A percentile compares a stretch with the other conserved stretches of the same genome.
Conservation (phyloP, 2,113 vertebrate species). For the Cacatua alba region DNA sequence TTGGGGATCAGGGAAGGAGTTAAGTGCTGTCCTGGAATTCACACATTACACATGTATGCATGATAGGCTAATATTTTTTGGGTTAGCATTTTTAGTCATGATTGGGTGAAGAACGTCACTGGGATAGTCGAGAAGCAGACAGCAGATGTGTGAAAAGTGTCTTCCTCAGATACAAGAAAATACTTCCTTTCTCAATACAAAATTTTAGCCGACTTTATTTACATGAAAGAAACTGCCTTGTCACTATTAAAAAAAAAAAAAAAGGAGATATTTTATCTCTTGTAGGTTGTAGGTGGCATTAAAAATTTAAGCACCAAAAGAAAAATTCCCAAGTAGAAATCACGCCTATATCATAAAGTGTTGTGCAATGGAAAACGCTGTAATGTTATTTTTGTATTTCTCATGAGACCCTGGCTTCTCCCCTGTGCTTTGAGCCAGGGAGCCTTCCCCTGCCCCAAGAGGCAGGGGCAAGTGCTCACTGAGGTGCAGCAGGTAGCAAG, state of each 20-base stretch:
- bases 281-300: neutral
- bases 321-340: neutral
- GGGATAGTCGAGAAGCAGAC: neutral
- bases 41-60: neutral
- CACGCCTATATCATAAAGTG: neutral
- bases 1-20: neutral
- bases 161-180: neutral
- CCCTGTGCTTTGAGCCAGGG: neutral
- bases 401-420: neutral
- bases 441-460: neutral
- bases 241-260: neutral
- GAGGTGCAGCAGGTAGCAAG: neutral
- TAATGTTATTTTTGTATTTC: neutral
- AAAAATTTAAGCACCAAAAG: neutral
- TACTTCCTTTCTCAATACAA: fast-evolving
- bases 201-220: neutral
- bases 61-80: neutral
- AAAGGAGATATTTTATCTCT: neutral
- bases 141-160: neutral
- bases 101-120: neutral
- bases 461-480: fast-evolving
- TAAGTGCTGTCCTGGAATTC: neutral
- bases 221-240: neutral
- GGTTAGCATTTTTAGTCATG: neutral
- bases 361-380: neutral